Percentiles rank a stretch among this genome's conserved stretches.
Evolutionary conservation across 2,113 vertebrate genomes (phyloP).

Genomic region (Podarcis cretensis): DNA sequence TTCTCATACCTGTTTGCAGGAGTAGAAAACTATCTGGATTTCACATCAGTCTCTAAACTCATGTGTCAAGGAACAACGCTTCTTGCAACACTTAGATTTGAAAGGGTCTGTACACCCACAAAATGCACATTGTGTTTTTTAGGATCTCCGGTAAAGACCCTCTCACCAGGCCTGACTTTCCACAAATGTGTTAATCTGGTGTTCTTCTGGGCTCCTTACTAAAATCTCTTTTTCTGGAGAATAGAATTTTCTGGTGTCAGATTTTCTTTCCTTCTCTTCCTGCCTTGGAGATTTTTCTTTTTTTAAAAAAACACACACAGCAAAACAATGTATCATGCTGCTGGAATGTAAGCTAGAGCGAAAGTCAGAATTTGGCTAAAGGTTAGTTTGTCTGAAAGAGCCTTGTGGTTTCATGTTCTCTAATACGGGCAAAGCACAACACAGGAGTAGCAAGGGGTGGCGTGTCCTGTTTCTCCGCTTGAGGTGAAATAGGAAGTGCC

Average conservation of each 20-base stretch:
- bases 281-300: background rate
- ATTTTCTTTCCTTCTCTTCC: too few species aligned
- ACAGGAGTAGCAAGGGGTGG: background rate
- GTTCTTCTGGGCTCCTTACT: background rate
- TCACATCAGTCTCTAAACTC: background rate
- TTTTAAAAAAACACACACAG: background rate
- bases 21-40: constrained; percentile 13
- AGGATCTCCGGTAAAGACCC: background rate
- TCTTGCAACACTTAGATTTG: background rate
- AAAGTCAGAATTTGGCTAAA: background rate
- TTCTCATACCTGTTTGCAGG: constrained; percentile 9
- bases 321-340: background rate
- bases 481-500: background rate
- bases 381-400: background rate
- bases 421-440: background rate
- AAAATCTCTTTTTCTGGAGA: background rate
- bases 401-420: background rate
- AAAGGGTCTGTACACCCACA: background rate
- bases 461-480: too few species aligned
- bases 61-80: background rate
- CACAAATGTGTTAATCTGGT: background rate
- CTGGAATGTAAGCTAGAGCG: background rate
- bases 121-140: background rate
- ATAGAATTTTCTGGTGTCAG: background rate
- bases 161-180: background rate